phyloP scores from a whole-genome alignment of 2,113 vertebrate species.

The Boulengeromyrus knoepffleri region DNA sequence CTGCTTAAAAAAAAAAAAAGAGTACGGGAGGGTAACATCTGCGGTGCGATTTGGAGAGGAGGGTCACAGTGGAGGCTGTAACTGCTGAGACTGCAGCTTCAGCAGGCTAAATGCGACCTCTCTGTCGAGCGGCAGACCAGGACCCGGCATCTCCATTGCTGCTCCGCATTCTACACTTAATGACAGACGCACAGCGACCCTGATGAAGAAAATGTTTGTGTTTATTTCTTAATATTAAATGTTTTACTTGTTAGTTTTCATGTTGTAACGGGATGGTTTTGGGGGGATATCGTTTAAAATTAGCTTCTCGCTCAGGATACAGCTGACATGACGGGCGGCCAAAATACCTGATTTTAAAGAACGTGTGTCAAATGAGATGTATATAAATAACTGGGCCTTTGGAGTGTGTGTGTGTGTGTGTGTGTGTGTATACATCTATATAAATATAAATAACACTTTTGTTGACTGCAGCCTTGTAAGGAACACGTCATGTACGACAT shows the following conservation, averaged over 20 bases:
- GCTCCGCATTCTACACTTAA: not conserved
- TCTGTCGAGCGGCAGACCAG: not conserved
- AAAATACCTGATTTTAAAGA: not conserved
- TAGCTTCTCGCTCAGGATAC: not conserved
- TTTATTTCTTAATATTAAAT: not conserved
- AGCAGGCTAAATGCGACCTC: not conserved
- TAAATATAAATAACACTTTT: not conserved
- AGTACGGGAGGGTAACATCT: not conserved
- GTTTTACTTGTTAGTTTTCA: not conserved
- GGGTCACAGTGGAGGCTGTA: not conserved
- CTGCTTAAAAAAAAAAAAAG: not conserved
- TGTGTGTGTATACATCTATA: not conserved
- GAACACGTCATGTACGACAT: not conserved
- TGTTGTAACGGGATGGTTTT: not conserved
- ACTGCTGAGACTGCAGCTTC: not conserved
- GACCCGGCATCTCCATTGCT: not conserved
- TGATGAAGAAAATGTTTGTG: not conserved
- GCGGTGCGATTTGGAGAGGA: not conserved
- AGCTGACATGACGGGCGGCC: not conserved
- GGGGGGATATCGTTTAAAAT: not conserved
- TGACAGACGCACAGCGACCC: not conserved
- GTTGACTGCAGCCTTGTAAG: not conserved
- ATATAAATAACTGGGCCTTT: not conserved
- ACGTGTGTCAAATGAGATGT: not conserved
- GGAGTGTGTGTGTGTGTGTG: not conserved